phyloP scores from a whole-genome alignment of 2,888 invertebrate species.

The Amiota communis region DNA sequence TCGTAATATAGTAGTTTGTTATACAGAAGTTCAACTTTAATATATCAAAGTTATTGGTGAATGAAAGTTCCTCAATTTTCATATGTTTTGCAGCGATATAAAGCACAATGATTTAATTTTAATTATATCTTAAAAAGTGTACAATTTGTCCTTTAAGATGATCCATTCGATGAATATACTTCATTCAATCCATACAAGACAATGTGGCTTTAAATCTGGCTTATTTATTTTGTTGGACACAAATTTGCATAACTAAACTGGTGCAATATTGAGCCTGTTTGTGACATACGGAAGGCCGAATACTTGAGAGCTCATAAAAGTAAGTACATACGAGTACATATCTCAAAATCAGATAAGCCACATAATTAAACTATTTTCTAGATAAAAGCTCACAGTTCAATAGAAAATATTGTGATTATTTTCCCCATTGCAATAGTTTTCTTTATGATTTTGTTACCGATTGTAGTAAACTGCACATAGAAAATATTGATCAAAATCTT shows the following conservation, averaged over 20 bases:
- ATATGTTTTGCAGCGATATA: conserved; percentile 22
- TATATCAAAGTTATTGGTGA: no score
- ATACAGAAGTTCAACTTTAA: no score
- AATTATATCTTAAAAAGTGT: conserved; percentile 63
- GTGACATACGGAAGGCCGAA: conserved; percentile 50
- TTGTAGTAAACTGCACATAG: conserved; percentile 69
- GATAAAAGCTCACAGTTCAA: conserved; percentile 26
- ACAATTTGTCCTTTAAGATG: conserved; percentile 65
- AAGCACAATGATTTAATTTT: conserved; percentile 57
- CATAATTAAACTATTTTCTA: conserved; percentile 29
- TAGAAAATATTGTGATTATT: conserved; percentile 58
- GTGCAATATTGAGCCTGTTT: conserved; percentile 69
- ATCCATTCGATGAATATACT: conserved; percentile 57
- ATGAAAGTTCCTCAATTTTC: conserved; percentile 31
- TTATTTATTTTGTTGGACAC: conserved; percentile 76
- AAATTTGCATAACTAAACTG: conserved; percentile 77
- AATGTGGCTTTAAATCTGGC: conserved; percentile 79
- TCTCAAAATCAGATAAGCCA: conserved; percentile 42
- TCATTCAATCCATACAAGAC: conserved; percentile 73
- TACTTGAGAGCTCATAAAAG: conserved; percentile 57
- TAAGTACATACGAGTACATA: conserved; percentile 39
- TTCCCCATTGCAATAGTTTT: conserved; percentile 77
- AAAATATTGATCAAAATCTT: no score
- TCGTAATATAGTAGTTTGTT: no score
- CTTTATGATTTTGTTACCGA: conserved; percentile 74